Evolutionary conservation across 2,113 vertebrate species (phyloP).

Genomic region (Seriola dumerili): DNA sequence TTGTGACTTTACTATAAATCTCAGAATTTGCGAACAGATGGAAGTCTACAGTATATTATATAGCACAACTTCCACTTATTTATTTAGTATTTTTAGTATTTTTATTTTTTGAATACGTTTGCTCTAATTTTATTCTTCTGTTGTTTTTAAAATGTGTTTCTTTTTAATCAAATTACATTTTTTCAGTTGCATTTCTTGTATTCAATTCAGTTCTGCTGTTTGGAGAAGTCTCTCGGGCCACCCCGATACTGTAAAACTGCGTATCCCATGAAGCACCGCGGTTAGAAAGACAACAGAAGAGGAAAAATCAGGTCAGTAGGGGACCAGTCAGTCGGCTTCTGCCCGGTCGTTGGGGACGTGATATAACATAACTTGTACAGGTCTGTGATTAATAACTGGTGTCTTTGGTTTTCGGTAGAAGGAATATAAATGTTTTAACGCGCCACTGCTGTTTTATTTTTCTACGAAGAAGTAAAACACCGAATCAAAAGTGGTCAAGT

Average conservation of each 20-base stretch:
- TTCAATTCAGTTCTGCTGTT: background rate
- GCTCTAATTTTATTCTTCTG: too few relatives aligned
- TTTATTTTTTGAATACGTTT: too few relatives aligned
- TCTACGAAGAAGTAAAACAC: background rate
- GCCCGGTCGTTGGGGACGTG: background rate
- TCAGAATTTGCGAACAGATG: too few relatives aligned
- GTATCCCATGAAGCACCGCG: slow-evolving; percentile 42
- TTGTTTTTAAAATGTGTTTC: too few relatives aligned
- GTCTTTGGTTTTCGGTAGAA: rapidly evolving
- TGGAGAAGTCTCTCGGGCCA: background rate
- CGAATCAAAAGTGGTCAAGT: background rate
- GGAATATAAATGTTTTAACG: background rate
- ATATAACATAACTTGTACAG: background rate
- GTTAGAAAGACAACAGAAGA: background rate
- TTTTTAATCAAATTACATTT: too few relatives aligned
- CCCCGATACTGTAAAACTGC: slow-evolving; percentile 2
- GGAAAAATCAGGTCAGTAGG: background rate
- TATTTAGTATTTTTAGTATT: too few relatives aligned
- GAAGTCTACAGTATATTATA: too few relatives aligned
- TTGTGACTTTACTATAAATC: too few relatives aligned
- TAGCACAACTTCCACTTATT: too few relatives aligned
- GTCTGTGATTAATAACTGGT: background rate
- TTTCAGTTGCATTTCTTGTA: background rate
- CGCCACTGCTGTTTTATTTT: background rate
- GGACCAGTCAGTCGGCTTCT: background rate